Conservation (phyloP, 2,888 invertebrate species). For the Epinotia brunnichana region DNA sequence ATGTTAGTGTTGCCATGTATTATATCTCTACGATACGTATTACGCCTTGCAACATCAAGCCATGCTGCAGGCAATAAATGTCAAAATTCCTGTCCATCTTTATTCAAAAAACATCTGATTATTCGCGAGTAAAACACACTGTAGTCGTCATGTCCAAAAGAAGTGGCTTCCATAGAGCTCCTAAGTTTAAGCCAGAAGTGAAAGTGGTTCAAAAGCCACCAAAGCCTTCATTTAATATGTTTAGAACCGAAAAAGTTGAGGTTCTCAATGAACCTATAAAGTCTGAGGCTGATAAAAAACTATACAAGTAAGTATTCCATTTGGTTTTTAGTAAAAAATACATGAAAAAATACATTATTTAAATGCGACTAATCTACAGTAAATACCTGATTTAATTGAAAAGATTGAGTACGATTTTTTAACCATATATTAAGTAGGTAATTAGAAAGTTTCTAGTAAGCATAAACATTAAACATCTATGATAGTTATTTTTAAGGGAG, state of each 20-base stretch:
- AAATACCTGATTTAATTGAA: background rate
- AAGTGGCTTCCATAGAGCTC: slow-evolving; percentile 68
- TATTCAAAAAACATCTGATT: slow-evolving; percentile 75
- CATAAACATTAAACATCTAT: background rate
- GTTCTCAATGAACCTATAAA: slow-evolving; percentile 85
- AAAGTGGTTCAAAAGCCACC: slow-evolving; percentile 61
- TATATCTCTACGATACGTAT: background rate
- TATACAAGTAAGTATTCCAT: slow-evolving; percentile 85
- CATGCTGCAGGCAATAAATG: slow-evolving; percentile 66
- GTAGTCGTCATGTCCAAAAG: slow-evolving; percentile 71
- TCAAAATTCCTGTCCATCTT: slow-evolving; percentile 77
- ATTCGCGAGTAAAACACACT: slow-evolving; percentile 59
- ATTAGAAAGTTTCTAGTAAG: background rate
- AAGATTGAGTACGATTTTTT: background rate
- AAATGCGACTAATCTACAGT: background rate
- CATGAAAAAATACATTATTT: background rate
- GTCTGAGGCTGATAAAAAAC: slow-evolving; percentile 90
- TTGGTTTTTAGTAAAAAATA: background rate
- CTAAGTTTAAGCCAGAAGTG: slow-evolving; percentile 75
- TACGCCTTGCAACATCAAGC: slow-evolving; percentile 52
- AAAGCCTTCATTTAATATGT: slow-evolving; percentile 57
- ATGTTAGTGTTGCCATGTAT: background rate
- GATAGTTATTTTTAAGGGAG: background rate
- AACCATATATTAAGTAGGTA: background rate
- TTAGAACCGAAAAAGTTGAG: slow-evolving; percentile 72